phyloP scores from a whole-genome alignment of 1,140 invertebrate species.

The Lasioglossum albipes region DNA sequence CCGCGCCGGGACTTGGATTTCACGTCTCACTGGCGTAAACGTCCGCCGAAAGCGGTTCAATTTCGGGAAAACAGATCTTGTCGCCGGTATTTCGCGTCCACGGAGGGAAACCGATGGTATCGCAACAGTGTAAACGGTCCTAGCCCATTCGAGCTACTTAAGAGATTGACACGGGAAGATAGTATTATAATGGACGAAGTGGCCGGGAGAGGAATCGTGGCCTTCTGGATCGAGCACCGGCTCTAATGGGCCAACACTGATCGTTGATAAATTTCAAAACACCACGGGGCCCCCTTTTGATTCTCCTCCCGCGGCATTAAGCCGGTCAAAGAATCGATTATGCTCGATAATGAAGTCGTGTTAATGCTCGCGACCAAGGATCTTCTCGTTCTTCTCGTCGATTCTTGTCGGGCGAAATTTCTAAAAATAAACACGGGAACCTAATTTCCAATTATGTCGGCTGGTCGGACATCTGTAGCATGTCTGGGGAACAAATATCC shows the following conservation, averaged over 20 bases:
- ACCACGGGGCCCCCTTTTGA: constrained; percentile 51
- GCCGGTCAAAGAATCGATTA: constrained; percentile 56
- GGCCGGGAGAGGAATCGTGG: constrained; percentile 37
- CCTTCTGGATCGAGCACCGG: constrained; percentile 43
- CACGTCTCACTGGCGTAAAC: not conserved
- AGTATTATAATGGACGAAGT: constrained; percentile 63
- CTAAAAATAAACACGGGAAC: not conserved
- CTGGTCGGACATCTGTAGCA: too few species aligned
- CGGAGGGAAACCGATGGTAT: constrained; percentile 51
- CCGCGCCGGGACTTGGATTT: not conserved
- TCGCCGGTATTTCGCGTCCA: constrained; percentile 44
- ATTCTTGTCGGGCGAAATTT: not conserved
- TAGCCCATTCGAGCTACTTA: constrained; percentile 65
- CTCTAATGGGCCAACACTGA: constrained; percentile 66
- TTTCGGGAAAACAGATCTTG: not conserved
- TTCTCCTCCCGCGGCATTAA: constrained; percentile 52
- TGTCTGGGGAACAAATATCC: too few species aligned
- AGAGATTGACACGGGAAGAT: constrained; percentile 65
- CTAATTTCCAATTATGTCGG: not conserved
- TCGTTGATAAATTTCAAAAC: constrained; percentile 64
- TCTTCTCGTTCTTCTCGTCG: not conserved
- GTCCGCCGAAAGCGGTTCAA: not conserved
- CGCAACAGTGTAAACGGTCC: constrained; percentile 49
- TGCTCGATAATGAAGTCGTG: constrained; percentile 33
- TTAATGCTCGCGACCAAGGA: constrained; percentile 28